Percentiles rank a stretch among this genome's conserved stretches.
Conservation (phyloP, 1,140 invertebrate genomes). For the Pogonomyrmex californicus region DNA sequence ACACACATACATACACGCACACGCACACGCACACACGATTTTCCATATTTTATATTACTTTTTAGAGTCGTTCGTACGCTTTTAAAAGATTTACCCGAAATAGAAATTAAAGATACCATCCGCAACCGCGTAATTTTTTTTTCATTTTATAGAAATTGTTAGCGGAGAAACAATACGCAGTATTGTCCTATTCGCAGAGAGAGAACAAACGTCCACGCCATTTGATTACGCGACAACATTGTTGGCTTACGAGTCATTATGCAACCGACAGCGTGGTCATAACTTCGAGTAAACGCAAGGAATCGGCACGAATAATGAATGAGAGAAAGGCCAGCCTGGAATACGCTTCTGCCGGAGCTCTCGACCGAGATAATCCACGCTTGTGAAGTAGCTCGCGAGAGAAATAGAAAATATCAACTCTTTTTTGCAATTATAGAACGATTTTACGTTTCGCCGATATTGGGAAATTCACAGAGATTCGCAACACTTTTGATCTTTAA, state of each 20-base stretch:
- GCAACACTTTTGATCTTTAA: neutral
- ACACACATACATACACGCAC: too few species aligned
- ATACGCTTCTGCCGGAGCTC: constrained; percentile 60
- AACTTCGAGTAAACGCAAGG: constrained; percentile 51
- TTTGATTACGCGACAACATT: constrained; percentile 70
- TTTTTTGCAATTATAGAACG: neutral
- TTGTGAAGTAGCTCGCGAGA: neutral
- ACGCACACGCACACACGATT: too few species aligned
- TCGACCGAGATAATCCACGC: constrained; percentile 57
- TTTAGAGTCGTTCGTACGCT: neutral
- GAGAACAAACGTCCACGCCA: constrained; percentile 50
- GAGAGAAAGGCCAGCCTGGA: constrained; percentile 69
- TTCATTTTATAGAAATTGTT: constrained; percentile 6
- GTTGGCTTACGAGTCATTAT: constrained; percentile 69
- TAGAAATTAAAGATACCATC: neutral
- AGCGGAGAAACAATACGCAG: constrained; percentile 30
- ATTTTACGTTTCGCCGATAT: neutral
- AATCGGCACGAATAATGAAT: constrained; percentile 74
- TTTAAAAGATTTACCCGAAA: neutral
- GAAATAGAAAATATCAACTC: constrained; percentile 14
- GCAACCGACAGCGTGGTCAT: constrained; percentile 63
- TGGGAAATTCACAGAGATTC: neutral
- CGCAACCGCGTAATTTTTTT: neutral
- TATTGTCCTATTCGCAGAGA: neutral
- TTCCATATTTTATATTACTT: neutral